These are phyloP conservation scores for Molanna angustata DNA, from an alignment of 2,888 invertebrate genomes.

Conservation along the genomic window DNA sequence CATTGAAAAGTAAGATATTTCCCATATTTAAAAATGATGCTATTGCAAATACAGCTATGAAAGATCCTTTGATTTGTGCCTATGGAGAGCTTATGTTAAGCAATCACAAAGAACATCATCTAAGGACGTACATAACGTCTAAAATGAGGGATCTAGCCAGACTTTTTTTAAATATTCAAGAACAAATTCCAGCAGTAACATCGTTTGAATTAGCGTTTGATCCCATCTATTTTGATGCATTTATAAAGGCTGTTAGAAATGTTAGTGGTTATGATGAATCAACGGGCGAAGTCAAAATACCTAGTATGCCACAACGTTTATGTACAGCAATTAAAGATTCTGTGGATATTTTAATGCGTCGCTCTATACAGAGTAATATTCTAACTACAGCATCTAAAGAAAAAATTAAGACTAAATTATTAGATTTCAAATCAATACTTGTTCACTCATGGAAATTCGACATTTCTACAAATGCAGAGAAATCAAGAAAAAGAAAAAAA, in stretches of 20 bases:
- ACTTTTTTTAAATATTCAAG: constrained; percentile 1
- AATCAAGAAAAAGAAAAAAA: too few species aligned
- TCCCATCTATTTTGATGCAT: background rate
- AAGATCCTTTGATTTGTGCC: constrained; percentile 11
- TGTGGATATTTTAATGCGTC: constrained; percentile 8
- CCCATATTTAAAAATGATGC: constrained; percentile 11
- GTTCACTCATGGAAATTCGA: too few species aligned
- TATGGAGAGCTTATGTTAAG: constrained; percentile 1
- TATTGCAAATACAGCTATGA: constrained; percentile 11
- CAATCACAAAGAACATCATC: too few species aligned
- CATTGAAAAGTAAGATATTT: constrained; percentile 6
- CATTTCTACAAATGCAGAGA: too few species aligned
- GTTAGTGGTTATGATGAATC: constrained; percentile 4
- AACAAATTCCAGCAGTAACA: constrained; percentile 8
- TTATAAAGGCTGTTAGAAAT: background rate
- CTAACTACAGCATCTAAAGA: constrained; percentile 3
- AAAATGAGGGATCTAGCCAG: constrained; percentile 12
- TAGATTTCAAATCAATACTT: background rate
- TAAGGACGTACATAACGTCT: background rate
- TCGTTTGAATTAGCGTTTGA: constrained; percentile 8
- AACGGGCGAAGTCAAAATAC: constrained; percentile 3
- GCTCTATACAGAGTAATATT: constrained; percentile 4
- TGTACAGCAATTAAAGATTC: constrained; percentile 8
- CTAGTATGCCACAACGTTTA: constrained; percentile 9
- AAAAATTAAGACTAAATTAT: constrained; percentile 4